Conservation (phyloP, 2,888 invertebrate species). For the Deroplatys truncata region DNA sequence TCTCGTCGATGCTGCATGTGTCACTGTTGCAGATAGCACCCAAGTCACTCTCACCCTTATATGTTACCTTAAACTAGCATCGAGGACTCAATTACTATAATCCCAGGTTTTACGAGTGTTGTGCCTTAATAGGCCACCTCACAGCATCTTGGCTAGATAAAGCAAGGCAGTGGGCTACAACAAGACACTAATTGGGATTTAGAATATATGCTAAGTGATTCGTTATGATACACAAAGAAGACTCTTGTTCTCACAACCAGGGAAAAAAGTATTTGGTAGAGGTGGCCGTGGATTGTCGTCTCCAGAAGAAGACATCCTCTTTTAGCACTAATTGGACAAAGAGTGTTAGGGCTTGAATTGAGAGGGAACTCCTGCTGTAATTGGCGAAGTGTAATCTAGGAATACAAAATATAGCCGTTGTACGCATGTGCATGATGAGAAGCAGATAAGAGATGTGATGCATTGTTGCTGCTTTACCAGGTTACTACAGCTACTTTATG, state of each 20-base stretch:
- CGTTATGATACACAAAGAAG: background rate
- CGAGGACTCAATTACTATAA: background rate
- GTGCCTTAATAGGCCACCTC: background rate
- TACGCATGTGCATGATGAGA: background rate
- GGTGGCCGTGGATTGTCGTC: background rate
- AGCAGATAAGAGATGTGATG: background rate
- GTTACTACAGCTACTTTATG: background rate
- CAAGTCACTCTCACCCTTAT: background rate
- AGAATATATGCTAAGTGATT: background rate
- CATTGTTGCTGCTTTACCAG: background rate
- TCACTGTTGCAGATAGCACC: background rate
- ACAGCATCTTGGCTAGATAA: background rate
- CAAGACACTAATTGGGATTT: background rate
- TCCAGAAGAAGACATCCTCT: background rate
- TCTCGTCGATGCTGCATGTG: background rate
- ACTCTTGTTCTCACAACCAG: background rate
- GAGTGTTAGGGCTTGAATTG: background rate
- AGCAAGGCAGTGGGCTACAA: background rate
- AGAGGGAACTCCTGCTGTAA: too few species aligned
- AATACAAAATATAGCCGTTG: background rate
- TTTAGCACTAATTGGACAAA: background rate
- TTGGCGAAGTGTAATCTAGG: background rate
- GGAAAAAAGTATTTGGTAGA: background rate
- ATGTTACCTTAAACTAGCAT: background rate
- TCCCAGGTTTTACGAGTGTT: background rate